A percentile compares a stretch with the other conserved stretches of the same genome.
Evolutionary conservation across 2,113 vertebrate genomes (phyloP).

Genomic region (Mola mola): DNA sequence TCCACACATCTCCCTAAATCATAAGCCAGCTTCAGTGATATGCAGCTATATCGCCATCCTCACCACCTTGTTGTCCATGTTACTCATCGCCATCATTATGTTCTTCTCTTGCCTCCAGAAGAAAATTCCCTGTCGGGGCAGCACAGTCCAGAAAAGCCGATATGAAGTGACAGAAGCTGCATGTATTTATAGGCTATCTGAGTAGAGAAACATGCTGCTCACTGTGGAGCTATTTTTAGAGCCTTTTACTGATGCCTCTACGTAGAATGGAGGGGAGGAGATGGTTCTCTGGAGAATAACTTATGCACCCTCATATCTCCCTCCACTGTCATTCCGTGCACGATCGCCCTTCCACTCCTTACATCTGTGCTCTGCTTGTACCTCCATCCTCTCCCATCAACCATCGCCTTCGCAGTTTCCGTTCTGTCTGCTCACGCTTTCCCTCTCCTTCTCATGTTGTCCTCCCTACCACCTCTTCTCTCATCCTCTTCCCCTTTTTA

Average conservation of each 20-base stretch:
- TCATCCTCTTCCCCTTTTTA: constrained; percentile 10
- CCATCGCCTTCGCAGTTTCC: constrained; percentile 35
- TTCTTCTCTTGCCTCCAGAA: constrained; percentile 43
- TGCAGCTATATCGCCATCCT: constrained; percentile 22
- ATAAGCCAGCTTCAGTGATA: neutral
- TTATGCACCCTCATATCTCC: constrained; percentile 60
- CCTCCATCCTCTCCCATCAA: constrained; percentile 13
- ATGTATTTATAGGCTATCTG: constrained; percentile 78
- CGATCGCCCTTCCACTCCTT: constrained; percentile 32
- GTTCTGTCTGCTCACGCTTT: constrained; percentile 9
- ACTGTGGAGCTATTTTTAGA: constrained; percentile 74
- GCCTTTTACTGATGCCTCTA: constrained; percentile 71
- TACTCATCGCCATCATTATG: constrained; percentile 49
- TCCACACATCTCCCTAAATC: too few species aligned
- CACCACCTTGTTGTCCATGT: constrained; percentile 27
- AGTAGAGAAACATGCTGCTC: constrained; percentile 69
- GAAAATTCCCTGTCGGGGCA: constrained; percentile 64
- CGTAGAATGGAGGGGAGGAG: constrained; percentile 50
- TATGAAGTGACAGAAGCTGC: constrained; percentile 73
- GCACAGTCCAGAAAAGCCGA: constrained; percentile 50
- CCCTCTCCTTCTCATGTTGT: constrained; percentile 11
- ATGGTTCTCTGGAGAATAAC: constrained; percentile 65
- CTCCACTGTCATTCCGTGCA: constrained; percentile 49
- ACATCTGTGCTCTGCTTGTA: constrained; percentile 26
- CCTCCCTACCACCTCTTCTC: constrained; percentile 7